A percentile compares a stretch with the other conserved stretches of the same genome.
These are phyloP conservation scores for Zaprionus nigranus DNA, from an alignment of 1,140 invertebrate genomes.

Conservation along the genomic window DNA sequence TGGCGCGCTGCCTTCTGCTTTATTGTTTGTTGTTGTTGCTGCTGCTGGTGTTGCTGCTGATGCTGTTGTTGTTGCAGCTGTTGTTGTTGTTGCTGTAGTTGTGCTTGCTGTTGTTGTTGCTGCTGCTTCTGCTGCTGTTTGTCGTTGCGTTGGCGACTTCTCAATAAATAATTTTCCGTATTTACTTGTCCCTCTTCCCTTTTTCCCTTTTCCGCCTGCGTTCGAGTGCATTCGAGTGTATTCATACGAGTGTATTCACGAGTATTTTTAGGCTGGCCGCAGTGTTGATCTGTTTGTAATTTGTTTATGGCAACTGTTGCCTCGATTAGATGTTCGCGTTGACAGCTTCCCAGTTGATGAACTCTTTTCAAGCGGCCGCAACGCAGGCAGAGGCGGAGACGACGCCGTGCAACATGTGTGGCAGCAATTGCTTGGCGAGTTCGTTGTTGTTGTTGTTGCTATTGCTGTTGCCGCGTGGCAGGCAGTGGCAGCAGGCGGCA, in stretches of 20 bases:
- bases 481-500: conserved; percentile 52
- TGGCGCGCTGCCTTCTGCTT: conserved; percentile 10
- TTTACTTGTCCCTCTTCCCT: conserved; percentile 47
- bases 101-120: conserved; percentile 8
- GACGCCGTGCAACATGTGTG: conserved; percentile 57
- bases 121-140: not conserved
- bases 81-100: conserved; percentile 10
- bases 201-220: not conserved
- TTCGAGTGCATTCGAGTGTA: conserved; percentile 5
- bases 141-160: conserved; percentile 49
- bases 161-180: conserved; percentile 54
- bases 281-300: conserved; percentile 55
- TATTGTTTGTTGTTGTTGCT: conserved; percentile 5
- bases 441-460: conserved; percentile 25
- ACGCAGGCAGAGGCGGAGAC: not conserved
- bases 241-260: conserved; percentile 22
- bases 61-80: conserved; percentile 7
- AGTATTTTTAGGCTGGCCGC: conserved; percentile 56
- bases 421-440: conserved; percentile 33
- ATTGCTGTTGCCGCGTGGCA: conserved; percentile 55
- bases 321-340: conserved; percentile 64
- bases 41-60: not conserved
- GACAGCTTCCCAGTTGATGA: conserved; percentile 65
- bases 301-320: conserved; percentile 72
- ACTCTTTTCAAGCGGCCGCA: conserved; percentile 56